phyloP scores from a whole-genome alignment of 2,113 vertebrate species.

The Scatophagus argus region DNA sequence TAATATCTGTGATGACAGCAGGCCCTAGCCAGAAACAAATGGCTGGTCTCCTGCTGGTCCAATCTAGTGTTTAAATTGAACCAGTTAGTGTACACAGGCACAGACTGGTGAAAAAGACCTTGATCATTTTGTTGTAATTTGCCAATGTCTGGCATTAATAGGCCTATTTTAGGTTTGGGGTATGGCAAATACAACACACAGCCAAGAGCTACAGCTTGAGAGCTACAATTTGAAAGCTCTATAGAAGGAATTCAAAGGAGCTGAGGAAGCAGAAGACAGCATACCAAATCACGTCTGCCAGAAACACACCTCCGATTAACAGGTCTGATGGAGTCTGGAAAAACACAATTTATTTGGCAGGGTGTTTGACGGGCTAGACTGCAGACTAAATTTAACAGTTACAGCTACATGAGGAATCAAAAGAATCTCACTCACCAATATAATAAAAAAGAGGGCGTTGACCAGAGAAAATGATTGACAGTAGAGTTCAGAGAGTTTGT shows the following conservation, averaged over 20 bases:
- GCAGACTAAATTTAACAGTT: conserved; percentile 25
- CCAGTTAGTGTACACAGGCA: not conserved
- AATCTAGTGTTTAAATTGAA: conserved; percentile 34
- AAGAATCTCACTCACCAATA: conserved; percentile 13
- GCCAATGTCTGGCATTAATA: conserved; percentile 39
- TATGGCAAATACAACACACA: conserved; percentile 23
- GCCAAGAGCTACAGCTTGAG: conserved; percentile 36
- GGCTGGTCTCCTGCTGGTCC: not conserved
- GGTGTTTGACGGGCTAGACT: conserved; percentile 43
- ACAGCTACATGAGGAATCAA: not conserved
- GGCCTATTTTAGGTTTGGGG: conserved; percentile 58
- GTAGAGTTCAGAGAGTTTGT: not conserved
- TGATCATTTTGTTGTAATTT: conserved; percentile 49
- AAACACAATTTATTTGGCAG: conserved; percentile 30
- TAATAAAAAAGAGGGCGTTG: not conserved
- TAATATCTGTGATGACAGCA: conserved; percentile 15
- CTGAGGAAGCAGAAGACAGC: conserved; percentile 3
- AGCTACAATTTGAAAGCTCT: conserved; percentile 16
- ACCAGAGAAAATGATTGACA: not conserved
- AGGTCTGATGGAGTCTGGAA: conserved; percentile 23
- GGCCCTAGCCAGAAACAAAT: conserved; percentile 7
- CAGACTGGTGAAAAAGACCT: conserved; percentile 21
- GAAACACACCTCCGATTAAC: conserved; percentile 41
- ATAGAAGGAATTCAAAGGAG: not conserved
- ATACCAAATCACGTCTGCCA: conserved; percentile 44